phyloP scores from a whole-genome alignment of 2,797 vertebrate genomes.

The Tragelaphus eurycerus region DNA sequence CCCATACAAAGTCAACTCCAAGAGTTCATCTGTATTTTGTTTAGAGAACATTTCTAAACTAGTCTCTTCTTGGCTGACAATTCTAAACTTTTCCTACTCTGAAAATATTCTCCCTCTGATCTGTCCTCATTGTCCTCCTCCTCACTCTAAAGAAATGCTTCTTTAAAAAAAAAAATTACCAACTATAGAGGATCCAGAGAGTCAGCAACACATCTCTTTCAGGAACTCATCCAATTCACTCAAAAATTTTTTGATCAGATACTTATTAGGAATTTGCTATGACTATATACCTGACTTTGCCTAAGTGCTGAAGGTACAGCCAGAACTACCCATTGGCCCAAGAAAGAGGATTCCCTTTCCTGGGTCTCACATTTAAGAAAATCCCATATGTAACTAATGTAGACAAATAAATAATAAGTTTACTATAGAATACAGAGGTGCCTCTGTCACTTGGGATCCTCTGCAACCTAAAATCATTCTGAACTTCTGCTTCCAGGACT shows the following conservation, averaged over 20 bases:
- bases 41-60: conserved; percentile 27
- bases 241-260: background rate
- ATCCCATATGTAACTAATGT: background rate
- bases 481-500: background rate
- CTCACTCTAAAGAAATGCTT: background rate
- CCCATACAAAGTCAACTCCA: background rate
- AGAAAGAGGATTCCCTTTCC: background rate
- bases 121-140: background rate
- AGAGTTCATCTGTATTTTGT: background rate
- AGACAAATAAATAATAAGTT: background rate
- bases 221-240: background rate
- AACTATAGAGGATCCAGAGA: background rate
- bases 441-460: background rate
- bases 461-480: background rate
- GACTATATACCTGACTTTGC: background rate
- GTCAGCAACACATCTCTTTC: background rate
- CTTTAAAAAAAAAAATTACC: background rate
- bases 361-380: background rate
- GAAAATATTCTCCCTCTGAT: background rate
- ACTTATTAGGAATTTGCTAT: background rate
- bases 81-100: background rate
- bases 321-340: background rate
- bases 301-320: background rate
- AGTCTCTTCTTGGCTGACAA: background rate
- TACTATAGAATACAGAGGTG: background rate